These are phyloP conservation scores for Cantharis flavilabris DNA, from an alignment of 2,888 invertebrate genomes.

Conservation along the genomic window DNA sequence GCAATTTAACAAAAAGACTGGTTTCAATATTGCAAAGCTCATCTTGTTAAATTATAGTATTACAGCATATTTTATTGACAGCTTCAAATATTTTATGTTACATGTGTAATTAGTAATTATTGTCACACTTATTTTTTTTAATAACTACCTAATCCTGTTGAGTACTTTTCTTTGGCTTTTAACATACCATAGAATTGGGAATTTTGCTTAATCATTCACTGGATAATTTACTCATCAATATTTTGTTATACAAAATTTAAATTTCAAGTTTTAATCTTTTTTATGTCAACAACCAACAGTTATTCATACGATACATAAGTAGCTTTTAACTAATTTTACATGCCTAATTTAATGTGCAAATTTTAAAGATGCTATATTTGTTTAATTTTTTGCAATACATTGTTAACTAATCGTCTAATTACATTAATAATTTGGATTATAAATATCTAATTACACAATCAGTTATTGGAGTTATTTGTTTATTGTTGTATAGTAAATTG, in stretches of 20 bases:
- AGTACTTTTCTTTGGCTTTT: background rate
- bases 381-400: constrained; percentile 7
- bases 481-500: background rate
- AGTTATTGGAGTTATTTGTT: background rate
- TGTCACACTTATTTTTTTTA: background rate
- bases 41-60: background rate
- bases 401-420: background rate
- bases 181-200: background rate
- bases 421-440: background rate
- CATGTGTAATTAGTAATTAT: background rate
- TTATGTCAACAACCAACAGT: background rate
- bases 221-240: background rate
- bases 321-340: constrained; percentile 5
- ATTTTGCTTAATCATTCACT: background rate
- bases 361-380: constrained; percentile 25
- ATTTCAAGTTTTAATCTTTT: background rate
- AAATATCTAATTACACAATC: background rate
- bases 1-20: background rate
- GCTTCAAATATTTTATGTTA: background rate
- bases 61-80: background rate
- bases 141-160: background rate
- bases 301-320: background rate
- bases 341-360: constrained; percentile 10
- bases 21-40: background rate
- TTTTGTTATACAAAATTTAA: background rate